These are phyloP conservation scores for Xyrichtys novacula DNA, from an alignment of 2,797 vertebrate genomes.

Conservation along the genomic window DNA sequence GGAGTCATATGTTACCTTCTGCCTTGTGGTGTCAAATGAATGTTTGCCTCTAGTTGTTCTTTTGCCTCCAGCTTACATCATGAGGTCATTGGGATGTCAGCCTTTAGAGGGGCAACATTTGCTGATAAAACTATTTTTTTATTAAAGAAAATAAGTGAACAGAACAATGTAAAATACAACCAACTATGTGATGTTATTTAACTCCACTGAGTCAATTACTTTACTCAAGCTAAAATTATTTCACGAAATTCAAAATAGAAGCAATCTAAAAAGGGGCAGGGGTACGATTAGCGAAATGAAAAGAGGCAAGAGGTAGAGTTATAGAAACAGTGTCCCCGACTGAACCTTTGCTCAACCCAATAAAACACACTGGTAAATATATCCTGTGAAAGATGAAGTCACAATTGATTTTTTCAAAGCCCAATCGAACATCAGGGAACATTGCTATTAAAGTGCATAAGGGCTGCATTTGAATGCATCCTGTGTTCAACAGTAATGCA, in stretches of 20 bases:
- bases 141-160: constrained; percentile 16
- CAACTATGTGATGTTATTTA: too few relatives aligned
- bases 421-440: neutral
- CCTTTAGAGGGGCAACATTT: too few relatives aligned
- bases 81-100: too few relatives aligned
- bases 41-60: too few relatives aligned
- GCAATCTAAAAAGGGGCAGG: constrained; percentile 2
- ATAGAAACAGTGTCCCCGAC: constrained; percentile 9
- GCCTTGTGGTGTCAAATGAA: too few relatives aligned
- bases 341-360: constrained; percentile 8
- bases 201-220: too few relatives aligned
- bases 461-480: neutral
- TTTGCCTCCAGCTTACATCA: too few relatives aligned
- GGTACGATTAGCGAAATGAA: constrained; percentile 16
- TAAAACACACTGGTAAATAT: constrained; percentile 28
- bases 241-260: constrained; percentile 9
- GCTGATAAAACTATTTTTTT: constrained; percentile 6
- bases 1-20: too few relatives aligned
- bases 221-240: constrained; percentile 1
- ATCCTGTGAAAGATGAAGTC: constrained; percentile 3
- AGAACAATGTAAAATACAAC: neutral
- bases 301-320: constrained; percentile 1
- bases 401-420: constrained; percentile 15
- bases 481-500: neutral
- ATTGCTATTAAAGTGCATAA: neutral